Evolutionary conservation across 2,797 vertebrate species (phyloP), one percentile per base, ranked within the genome.

Genomic region (Syndactyla subalaris): DNA sequence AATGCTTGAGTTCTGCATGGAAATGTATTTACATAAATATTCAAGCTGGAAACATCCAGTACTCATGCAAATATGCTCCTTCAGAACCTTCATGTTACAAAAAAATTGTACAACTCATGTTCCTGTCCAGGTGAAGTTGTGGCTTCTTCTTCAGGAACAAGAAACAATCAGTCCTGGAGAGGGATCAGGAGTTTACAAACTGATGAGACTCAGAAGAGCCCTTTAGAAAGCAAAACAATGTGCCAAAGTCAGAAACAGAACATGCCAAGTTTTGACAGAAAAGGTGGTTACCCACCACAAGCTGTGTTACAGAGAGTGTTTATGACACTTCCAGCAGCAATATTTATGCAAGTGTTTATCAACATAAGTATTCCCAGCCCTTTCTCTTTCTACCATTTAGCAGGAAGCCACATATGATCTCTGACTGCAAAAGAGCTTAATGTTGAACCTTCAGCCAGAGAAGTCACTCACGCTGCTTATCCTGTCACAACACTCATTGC

Each of bases 51-150:
- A 70, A 52, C 10, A 63, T 39, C 16, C 30, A 39, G n/a, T 23
- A 43, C 4, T 84, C 14, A 70, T 15, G 13, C 0, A 2, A 46
- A 94, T 78, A 67, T 0, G 0, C 10, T 52, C 30, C 3, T n/a
- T 72, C 1, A 3, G 24, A 52, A 52, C 62, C 14, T 74, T 52
- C 26, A 22, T 16, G 13, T 14, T n/a, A n/a, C 17, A 7, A 91
- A 68, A 91, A 23, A 36, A 29, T 4, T 45, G 6, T 55, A 19
- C 3, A 46, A 32, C 8, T 71, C 10, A 2, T 10, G 3, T 5
- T 63, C 9, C 43, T 55, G 7, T 27, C 24, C 21, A 52, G 22
- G 9, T 26, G 39, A 76, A 86, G 24, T 27, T 66, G 22, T 21
- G 57, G 24, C 4, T 91, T 30, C 22, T 22, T 54, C 5, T 48